Base-by-base conservation (phyloP, 2,797 vertebrate genomes). In the Girardinus metallicus region DNA sequence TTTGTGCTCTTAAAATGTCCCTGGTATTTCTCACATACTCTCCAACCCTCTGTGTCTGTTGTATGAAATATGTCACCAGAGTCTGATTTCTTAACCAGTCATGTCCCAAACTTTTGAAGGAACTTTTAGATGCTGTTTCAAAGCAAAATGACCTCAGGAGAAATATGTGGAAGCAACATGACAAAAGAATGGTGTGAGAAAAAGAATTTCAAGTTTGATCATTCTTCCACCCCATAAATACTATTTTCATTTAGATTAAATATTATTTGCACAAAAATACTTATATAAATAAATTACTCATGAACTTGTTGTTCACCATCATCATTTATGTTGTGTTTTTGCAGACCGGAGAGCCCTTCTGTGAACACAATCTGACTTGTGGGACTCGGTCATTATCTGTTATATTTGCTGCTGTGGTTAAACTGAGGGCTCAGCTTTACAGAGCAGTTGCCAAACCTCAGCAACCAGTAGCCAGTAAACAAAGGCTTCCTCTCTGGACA, bases 401-500 rank as follows among this genome's bases (percentile, higher is more conserved):
- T 74, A 46, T 66, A 66, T 74, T 76, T 73, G 49, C 51, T 51
- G 16, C 73, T 1, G 29, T 46, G 75, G 76, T 77, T n/a, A 62
- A 23, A 15, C 23, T 75, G 66, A 13, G 31, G 55, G 68, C 72
- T 74, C 26, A 26, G 34, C 66, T 72, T 53, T 51, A 23, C 44
- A 68, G 47, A 53, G 5, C 15, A 71, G 44, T 66, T 64, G 39
- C 57, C 78, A 74, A 76, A 80, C 55, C 49, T 49, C 57, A 76
- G 39, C 29, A 75, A 43, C 36, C 43, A 51, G 51, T n/a, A 62
- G 55, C 39, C 43, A 46, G 47, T n/a, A 64, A 84, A 80, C 81
- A 80, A 79, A 47, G 62, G 21, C 21, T 34, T 77, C 46, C 21
- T 77, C 53, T 51, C 23, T 47, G 76, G 66, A 74, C 51, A 15